Base-by-base conservation (phyloP, 2,888 invertebrate species). In the Caenorhabditis wallacei region DNA sequence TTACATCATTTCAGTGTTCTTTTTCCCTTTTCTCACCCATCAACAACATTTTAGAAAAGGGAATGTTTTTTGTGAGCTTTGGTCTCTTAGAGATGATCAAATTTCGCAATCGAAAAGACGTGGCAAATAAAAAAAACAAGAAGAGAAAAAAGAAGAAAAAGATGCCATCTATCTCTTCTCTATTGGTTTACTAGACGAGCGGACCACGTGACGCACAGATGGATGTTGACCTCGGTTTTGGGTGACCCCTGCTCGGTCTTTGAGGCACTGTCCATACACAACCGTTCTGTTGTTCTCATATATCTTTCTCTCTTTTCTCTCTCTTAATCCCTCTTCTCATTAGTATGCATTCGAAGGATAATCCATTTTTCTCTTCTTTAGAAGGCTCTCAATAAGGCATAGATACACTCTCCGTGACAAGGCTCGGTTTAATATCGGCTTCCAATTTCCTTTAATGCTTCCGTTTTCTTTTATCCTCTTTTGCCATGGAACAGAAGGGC, bases 41-140 rank as follows among this genome's bases (percentile, higher is more conserved):
- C 13, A 74, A 63, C 74, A 54, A 26, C 16, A 18, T 53, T 37
- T 20, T 18, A 8, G 16, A 40, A 48, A 69, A 53, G 30, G 18
- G 35, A 30, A 48, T 43, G 59, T 40, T 59, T 76, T 57, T 69
- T 76, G n/a, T 30, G 59, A 40, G 48, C 53, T 76, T 18, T 76
- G 76, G n/a, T 76, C 30, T 22, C 68, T 68, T 69, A 69, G 59
- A 56, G 43, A 76, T 76, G 76, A 76, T 76, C 76, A 46, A 18
- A 69, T 76, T 76, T 61, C 76, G 59, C 56, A 46, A 51, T 26
- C 16, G 40, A 59, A 59, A n/a, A 30, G 68, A 24, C 37, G 64
- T 26, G 13, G 40, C 53, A 26, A 51, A 18, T 30, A 30, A 30
- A 30, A n/a, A n/a, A 30, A 30, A 30, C 30, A 30, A 30, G 30